Conservation (phyloP, 2,113 vertebrate species). For the Ictalurus furcatus region DNA sequence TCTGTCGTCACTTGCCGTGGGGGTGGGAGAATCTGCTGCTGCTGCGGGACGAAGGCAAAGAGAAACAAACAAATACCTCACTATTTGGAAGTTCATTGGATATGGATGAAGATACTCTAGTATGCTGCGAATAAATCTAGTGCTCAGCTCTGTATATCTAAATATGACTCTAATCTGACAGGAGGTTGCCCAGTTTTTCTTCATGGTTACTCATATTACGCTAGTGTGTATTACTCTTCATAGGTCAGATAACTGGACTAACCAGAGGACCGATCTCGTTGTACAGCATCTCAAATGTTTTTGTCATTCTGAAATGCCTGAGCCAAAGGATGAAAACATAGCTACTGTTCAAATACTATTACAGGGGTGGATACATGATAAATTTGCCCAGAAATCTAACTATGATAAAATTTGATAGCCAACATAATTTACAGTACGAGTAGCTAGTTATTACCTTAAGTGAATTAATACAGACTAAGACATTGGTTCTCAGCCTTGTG, state of each 20-base stretch:
- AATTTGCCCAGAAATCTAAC: background rate
- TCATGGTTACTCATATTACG: background rate
- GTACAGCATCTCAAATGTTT: too few relatives aligned
- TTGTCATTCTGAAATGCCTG: too few relatives aligned
- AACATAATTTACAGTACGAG: background rate
- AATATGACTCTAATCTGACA: background rate
- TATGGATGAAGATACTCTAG: background rate
- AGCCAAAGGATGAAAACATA: too few relatives aligned
- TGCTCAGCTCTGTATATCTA: background rate
- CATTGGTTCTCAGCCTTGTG: background rate
- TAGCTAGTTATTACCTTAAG: background rate
- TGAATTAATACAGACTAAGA: background rate
- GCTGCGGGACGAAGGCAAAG: slow-evolving; percentile 9
- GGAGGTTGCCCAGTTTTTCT: background rate
- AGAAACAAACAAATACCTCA: background rate
- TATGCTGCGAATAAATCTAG: background rate
- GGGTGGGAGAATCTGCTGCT: slow-evolving; percentile 77
- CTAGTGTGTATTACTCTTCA: background rate
- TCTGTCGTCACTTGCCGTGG: slow-evolving; percentile 59
- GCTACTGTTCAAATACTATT: background rate
- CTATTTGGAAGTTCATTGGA: background rate
- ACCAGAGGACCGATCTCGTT: too few relatives aligned
- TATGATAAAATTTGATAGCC: background rate
- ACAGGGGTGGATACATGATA: background rate
- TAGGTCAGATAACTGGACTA: too few relatives aligned